A percentile compares a stretch with the other conserved stretches of the same genome.
These are phyloP conservation scores for Otus sunia DNA, from an alignment of 2,113 vertebrate species.

Conservation along the genomic window DNA sequence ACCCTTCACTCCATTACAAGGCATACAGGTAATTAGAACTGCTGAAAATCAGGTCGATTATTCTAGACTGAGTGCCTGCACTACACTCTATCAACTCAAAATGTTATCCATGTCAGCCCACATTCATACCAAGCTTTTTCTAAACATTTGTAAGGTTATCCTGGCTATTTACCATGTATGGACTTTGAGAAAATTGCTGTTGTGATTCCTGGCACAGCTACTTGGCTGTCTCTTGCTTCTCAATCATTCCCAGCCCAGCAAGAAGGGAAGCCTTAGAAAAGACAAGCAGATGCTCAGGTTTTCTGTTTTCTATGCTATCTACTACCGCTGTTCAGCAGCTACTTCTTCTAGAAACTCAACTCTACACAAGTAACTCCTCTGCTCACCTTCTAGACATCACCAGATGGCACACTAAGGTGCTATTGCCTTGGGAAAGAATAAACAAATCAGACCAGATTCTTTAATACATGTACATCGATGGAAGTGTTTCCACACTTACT, in stretches of 20 bases:
- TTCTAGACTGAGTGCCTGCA: neutral
- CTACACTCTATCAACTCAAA: neutral
- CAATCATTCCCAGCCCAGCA: neutral
- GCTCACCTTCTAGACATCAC: neutral
- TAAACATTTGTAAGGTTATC: neutral
- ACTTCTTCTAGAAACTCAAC: neutral
- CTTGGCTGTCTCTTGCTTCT: neutral
- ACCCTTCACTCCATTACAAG: neutral
- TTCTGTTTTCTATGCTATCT: neutral
- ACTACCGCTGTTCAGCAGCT: neutral
- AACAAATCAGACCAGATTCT: neutral
- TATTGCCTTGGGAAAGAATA: neutral
- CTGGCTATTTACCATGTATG: neutral
- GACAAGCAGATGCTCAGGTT: neutral
- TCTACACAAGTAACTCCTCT: neutral
- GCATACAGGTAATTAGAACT: neutral
- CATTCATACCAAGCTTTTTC: neutral
- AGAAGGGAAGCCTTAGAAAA: neutral
- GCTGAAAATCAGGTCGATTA: neutral
- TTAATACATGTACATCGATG: neutral
- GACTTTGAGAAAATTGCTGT: neutral
- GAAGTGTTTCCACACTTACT: neutral
- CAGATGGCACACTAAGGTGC: neutral
- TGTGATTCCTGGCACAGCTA: neutral
- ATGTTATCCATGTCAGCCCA: neutral